Base-by-base conservation (phyloP, 2,113 vertebrate genomes). In the Notothenia rossii region DNA sequence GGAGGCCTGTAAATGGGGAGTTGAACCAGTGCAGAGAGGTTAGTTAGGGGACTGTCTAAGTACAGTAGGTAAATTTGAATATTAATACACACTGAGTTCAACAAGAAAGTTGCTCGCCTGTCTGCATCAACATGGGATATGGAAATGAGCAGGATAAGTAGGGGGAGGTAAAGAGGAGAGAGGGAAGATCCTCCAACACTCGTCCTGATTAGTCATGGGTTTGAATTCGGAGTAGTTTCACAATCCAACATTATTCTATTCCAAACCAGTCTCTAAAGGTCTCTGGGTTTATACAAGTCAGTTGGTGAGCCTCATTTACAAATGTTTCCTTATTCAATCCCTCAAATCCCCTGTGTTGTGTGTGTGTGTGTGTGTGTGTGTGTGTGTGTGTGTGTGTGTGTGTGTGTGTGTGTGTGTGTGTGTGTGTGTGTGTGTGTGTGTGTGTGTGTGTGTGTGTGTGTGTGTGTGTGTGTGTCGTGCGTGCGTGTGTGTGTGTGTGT, bases 1-100 rank as follows among this genome's bases (percentile, higher is more conserved):
- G 58, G 25, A 63, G 54, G 49, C 56, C 70, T 29, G 77, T 75
- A 50, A 72, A 72, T 62, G 58, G 66, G 72, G 22, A 79, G 60
- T 78, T 74, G 43, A 72, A 82, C 63, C 64, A 9, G 12, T 36
- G 64, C 54, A 36, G 36, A 53, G 33, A 67, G 50, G 51, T 53
- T 46, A 43, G 45, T 72, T 29, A 79, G 64, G 60, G 70, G 68
- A 82, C 56, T 75, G 73, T 88, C 49, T 61, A 58, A 73, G 64
- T 22, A 22, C 22, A 22, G 22, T 46, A 46, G 56, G 53, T 25
- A n/a, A 46, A 64, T 63, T 59, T 72, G 78, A 81, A 76, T 75
- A 61, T 60, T 68, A 83, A 82, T 55, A 55, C 48, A 45, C 14
- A 33, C 10, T 0, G 15, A 61, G 49, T 65, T 82, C 75, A 29